Base-by-base conservation (phyloP, 2,797 vertebrate genomes). In the Eutrigla gurnardus region DNA sequence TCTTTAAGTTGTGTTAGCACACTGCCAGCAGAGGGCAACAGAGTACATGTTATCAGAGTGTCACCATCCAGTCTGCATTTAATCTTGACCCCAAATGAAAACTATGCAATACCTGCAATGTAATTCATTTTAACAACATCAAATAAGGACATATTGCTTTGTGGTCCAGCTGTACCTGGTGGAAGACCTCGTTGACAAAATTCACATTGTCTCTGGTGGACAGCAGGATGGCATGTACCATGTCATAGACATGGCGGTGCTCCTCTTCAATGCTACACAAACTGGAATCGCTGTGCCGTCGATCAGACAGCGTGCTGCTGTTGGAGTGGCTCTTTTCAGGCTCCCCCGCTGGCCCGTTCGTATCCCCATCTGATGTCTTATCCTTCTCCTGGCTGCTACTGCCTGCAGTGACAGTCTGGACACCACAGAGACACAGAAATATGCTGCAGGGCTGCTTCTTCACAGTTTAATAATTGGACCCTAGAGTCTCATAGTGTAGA, bases 171-270 rank as follows among this genome's bases (percentile, higher is more conserved):
- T 65, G 85, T 81, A 99, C 98, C 95, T 99, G 98, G 52, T 96
- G 96, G 93, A 99, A 99, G 82, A 99, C 96, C 92, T 99, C 98
- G 7, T 98, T 97, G 87, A 99, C 96, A n/a, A 99, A 99, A 89
- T 99, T 99, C 75, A 99, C 93, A 14, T 99, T 98, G 78, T 98
- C 98, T 0, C 97, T 93, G 0, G 97, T 98, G 77, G 98, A 99
- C 33, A 99, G 86, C 33, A 99, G 94, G 83, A 99, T 97, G 80
- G 91, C 92, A 64, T 98, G 97, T 83, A 99, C 98, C 97, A 98
- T 97, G 76, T 98, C 97, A 3, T 99, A 99, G 53, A 97, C 96
- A 0, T 86, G 42, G 0, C 95, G 95, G 71, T 99, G 96, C 83
- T 99, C 97, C 86, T 99, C 98, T 45, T 98, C 98, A 0, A 99